Conservation (phyloP, 1,140 invertebrate species). For the Cryptotermes secundus region DNA sequence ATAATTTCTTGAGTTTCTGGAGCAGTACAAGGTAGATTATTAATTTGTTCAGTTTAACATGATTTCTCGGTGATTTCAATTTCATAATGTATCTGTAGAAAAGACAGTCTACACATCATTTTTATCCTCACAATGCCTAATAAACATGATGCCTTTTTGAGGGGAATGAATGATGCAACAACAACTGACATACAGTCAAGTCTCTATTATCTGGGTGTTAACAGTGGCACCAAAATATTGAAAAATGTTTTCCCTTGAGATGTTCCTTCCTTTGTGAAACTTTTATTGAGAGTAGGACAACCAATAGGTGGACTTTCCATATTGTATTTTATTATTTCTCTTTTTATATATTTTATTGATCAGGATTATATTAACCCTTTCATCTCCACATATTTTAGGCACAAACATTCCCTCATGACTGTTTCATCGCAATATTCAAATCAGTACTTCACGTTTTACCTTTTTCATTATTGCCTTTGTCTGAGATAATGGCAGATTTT, state of each 20-base stretch:
- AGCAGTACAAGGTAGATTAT: conserved; percentile 2
- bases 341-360: no score
- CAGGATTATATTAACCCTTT: no score
- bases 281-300: no score
- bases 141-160: conserved; percentile 8
- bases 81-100: conserved; percentile 1
- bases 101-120: background rate
- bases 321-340: no score
- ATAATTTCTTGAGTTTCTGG: conserved; percentile 17
- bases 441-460: no score
- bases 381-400: no score
- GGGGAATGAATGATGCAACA: background rate
- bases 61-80: background rate
- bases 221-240: background rate
- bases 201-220: background rate
- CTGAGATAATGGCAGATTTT: no score
- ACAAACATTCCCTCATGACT: no score
- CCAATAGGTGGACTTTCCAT: no score
- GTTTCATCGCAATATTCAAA: no score
- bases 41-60: conserved; percentile 10
- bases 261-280: no score
- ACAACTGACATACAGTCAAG: background rate
- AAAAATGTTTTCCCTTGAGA: background rate
- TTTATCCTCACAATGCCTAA: conserved; percentile 4
- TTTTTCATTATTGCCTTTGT: no score